Conservation (phyloP, 2,797 vertebrate species). For the Anguilla anguilla region DNA sequence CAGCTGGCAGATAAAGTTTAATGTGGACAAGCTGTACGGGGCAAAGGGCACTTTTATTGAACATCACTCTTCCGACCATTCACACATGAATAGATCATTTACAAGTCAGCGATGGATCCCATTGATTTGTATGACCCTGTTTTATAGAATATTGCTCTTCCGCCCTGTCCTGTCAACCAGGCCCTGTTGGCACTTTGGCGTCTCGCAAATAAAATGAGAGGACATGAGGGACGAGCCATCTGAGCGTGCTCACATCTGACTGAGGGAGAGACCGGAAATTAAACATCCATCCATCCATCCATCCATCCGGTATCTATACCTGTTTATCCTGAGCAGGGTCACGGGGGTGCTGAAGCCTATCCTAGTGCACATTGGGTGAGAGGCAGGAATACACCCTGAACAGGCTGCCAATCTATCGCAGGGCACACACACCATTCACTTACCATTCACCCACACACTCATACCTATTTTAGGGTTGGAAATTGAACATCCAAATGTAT, state of each 20-base stretch:
- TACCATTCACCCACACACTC: too few relatives aligned
- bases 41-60: not conserved
- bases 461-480: too few relatives aligned
- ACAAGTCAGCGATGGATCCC: not conserved
- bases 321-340: too few relatives aligned
- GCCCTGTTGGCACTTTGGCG: not conserved
- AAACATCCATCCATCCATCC: too few relatives aligned
- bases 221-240: not conserved
- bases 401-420: too few relatives aligned
- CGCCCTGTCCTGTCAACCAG: not conserved
- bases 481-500: conserved; percentile 8
- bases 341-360: too few relatives aligned
- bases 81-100: not conserved
- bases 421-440: too few relatives aligned
- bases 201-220: not conserved
- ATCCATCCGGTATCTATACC: too few relatives aligned
- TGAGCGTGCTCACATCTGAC: not conserved
- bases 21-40: not conserved
- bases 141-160: not conserved
- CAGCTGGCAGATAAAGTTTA: not conserved
- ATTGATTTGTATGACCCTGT: conserved; percentile 1
- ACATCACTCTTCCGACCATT: not conserved
- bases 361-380: too few relatives aligned
- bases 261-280: not conserved
- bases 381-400: too few relatives aligned